Percentiles rank a stretch among this genome's conserved stretches.
These are phyloP conservation scores for Amphilophus citrinellus DNA, from an alignment of 2,113 vertebrate genomes.

Conservation along the genomic window DNA sequence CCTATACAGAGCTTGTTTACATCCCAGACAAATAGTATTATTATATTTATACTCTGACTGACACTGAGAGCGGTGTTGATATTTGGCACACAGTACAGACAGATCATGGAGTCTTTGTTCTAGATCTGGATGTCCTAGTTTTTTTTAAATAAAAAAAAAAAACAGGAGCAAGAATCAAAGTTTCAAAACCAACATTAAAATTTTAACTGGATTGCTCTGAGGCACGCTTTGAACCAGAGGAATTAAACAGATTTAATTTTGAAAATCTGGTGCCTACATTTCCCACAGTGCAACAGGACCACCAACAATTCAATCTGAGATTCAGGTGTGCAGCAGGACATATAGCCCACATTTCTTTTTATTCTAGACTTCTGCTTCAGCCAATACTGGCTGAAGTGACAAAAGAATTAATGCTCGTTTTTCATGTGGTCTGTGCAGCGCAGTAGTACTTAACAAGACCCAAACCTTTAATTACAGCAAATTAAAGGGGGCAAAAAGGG, in stretches of 20 bases:
- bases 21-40: conserved; percentile 16
- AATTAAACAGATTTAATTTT: neutral
- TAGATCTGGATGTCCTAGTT: rapidly evolving
- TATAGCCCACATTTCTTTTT: neutral
- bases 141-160: neutral
- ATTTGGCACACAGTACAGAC: neutral
- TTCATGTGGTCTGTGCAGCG: neutral
- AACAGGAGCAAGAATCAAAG: neutral
- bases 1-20: conserved; percentile 50
- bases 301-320: neutral
- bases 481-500: neutral
- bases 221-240: neutral
- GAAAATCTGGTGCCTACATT: neutral
- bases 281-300: neutral
- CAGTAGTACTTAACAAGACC: neutral
- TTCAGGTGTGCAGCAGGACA: neutral
- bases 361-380: neutral
- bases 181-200: neutral
- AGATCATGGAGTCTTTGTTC: neutral
- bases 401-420: neutral
- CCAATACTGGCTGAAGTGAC: neutral
- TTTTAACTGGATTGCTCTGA: neutral
- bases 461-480: neutral
- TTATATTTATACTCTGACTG: neutral
- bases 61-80: neutral